Percentiles rank a stretch among this genome's conserved stretches.
Conservation (phyloP, 2,888 invertebrate genomes). For the Oxycera nigricornis region DNA sequence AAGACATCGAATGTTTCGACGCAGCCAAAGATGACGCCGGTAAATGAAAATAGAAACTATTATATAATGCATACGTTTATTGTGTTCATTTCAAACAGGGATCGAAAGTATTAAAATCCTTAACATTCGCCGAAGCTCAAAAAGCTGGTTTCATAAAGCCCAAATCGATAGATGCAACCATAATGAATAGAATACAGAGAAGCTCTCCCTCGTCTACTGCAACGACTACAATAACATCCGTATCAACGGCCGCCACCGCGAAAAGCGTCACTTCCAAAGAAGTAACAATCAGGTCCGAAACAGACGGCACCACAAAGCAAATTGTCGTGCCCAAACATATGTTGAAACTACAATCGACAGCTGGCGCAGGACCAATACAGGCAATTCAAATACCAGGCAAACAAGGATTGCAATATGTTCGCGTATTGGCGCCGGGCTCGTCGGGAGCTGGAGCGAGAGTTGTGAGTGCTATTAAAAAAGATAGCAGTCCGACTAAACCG, state of each 20-base stretch:
- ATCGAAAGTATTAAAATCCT: constrained; percentile 27
- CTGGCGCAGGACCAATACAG: constrained; percentile 51
- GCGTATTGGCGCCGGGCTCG: constrained; percentile 65
- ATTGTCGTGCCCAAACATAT: constrained; percentile 57
- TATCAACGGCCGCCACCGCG: constrained; percentile 34
- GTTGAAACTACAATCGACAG: constrained; percentile 53
- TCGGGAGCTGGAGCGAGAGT: constrained; percentile 55
- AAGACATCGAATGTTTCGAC: constrained; percentile 20
- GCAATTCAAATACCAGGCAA: constrained; percentile 58
- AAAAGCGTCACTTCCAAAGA: constrained; percentile 23
- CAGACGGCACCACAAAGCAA: constrained; percentile 53
- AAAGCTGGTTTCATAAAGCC: constrained; percentile 41
- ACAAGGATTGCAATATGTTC: constrained; percentile 69
- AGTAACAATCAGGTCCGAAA: constrained; percentile 54
- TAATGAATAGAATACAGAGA: constrained; percentile 6
- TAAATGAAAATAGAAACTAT: background rate
- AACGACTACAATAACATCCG: constrained; percentile 18
- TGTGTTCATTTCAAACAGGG: constrained; percentile 22
- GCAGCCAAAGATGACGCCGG: background rate
- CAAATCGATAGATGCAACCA: constrained; percentile 12
- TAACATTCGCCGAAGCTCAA: constrained; percentile 33
- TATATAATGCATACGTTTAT: background rate
- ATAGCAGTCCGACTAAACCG: constrained; percentile 50
- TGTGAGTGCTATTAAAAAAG: constrained; percentile 54
- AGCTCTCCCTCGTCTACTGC: constrained; percentile 32